Percentiles rank a stretch among this genome's conserved stretches.
phyloP scores from a whole-genome alignment of 2,113 vertebrate genomes.

The Micronycteris hirsuta region DNA sequence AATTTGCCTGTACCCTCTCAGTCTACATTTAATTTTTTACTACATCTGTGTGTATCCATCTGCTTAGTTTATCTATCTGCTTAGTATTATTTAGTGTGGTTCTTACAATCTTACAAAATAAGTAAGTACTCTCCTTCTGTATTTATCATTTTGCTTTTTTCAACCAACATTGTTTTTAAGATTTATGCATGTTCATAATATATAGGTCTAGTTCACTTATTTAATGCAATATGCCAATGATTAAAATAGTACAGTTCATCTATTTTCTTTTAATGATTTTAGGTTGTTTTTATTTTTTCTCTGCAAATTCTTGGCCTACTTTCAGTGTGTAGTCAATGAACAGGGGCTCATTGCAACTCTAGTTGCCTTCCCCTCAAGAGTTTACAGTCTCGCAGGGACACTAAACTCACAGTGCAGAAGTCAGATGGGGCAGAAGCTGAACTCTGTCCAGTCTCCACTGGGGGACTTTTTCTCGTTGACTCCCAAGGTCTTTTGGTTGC shows the following conservation, averaged over 20 bases:
- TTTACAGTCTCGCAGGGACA: background rate
- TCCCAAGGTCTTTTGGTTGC: background rate
- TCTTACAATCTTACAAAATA: background rate
- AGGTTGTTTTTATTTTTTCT: conserved; percentile 9
- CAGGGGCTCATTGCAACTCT: background rate
- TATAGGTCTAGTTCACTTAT: background rate
- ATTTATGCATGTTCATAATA: background rate
- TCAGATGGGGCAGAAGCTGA: background rate
- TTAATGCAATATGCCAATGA: background rate
- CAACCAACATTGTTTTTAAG: background rate
- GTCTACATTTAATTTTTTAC: background rate
- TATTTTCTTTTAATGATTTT: background rate
- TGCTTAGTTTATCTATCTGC: background rate
- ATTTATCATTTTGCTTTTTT: background rate
- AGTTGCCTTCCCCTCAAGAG: background rate
- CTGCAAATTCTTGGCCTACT: background rate
- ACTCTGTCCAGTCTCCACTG: background rate
- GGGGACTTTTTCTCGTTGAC: background rate
- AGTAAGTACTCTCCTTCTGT: background rate
- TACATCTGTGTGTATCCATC: background rate
- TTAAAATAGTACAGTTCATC: background rate
- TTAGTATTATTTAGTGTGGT: background rate
- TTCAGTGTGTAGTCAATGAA: background rate
- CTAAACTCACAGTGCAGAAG: background rate
- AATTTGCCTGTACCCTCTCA: background rate